Conservation (phyloP, 2,888 invertebrate species). For the Portevinia maculata region DNA sequence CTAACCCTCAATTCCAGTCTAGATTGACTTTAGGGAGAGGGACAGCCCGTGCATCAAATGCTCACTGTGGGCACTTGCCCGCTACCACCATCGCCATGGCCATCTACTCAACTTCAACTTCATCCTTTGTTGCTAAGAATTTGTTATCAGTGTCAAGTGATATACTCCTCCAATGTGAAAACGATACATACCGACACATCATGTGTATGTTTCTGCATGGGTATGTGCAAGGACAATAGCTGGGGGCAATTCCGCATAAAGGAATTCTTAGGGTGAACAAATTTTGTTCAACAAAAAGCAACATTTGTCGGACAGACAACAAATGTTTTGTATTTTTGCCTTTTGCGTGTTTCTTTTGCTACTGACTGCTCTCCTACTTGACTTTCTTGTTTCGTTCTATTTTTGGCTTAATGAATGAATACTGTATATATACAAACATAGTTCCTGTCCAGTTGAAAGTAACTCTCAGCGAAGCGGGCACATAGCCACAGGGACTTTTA, state of each 20-base stretch:
- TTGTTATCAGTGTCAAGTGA: slow-evolving; percentile 56
- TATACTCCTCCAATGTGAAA: slow-evolving; percentile 23
- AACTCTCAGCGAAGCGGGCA: slow-evolving; percentile 26
- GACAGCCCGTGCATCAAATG: slow-evolving; percentile 41
- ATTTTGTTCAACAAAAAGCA: slow-evolving; percentile 35
- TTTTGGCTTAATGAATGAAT: slow-evolving; percentile 59
- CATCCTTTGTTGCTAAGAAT: slow-evolving; percentile 27
- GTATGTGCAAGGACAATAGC: slow-evolving; percentile 44
- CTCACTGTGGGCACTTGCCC: slow-evolving; percentile 63
- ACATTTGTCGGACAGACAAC: slow-evolving; percentile 57
- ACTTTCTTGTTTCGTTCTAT: slow-evolving; percentile 20
- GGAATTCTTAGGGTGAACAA: slow-evolving; percentile 33
- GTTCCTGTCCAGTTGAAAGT: slow-evolving; percentile 4
- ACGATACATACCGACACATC: slow-evolving; percentile 18
- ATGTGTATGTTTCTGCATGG: slow-evolving; percentile 7
- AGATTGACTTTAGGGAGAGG: slow-evolving; percentile 27
- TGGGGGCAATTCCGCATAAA: slow-evolving; percentile 34
- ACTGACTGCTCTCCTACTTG: slow-evolving; percentile 43
- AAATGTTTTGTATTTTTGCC: slow-evolving; percentile 31
- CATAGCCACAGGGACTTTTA: not conserved
- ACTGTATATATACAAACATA: too few relatives aligned
- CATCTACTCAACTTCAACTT: too few relatives aligned
- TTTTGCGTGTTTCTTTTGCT: slow-evolving; percentile 25
- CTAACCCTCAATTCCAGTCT: slow-evolving; percentile 40
- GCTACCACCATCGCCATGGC: slow-evolving; percentile 31